Conservation (phyloP, 2,797 vertebrate species). For the Sandelia bainsii region DNA sequence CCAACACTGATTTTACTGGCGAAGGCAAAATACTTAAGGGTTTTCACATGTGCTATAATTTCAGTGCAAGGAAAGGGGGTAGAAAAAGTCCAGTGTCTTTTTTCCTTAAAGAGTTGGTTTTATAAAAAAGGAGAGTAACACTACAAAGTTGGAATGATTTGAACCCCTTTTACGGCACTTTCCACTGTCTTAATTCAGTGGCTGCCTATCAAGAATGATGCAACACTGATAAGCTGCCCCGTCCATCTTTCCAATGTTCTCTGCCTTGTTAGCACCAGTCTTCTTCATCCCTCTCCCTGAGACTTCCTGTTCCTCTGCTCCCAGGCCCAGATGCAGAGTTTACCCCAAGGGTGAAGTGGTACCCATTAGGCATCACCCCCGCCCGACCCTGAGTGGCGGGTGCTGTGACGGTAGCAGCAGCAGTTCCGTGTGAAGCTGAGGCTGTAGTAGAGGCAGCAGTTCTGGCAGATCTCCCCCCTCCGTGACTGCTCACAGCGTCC, state of each 20-base stretch:
- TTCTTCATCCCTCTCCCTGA: conserved; percentile 91
- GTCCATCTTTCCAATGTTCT: conserved; percentile 5
- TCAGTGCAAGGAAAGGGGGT: conserved; percentile 78
- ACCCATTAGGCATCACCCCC: conserved; percentile 93
- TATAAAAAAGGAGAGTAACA: conserved; percentile 68
- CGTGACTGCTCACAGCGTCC: conserved; percentile 91
- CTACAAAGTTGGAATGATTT: conserved; percentile 73
- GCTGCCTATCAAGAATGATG: conserved; percentile 26
- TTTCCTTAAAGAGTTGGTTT: conserved; percentile 55
- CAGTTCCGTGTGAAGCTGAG: conserved; percentile 76
- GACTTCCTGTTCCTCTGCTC: conserved; percentile 86
- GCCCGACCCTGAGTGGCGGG: conserved; percentile 87
- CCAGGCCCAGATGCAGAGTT: conserved; percentile 79
- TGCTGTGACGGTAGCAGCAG: conserved; percentile 74
- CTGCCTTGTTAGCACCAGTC: conserved; percentile 93
- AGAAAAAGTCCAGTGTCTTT: conserved; percentile 54
- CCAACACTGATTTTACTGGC: conserved; percentile 64
- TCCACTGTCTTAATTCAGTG: conserved; percentile 26
- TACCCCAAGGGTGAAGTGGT: conserved; percentile 93
- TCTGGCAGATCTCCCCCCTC: conserved; percentile 87
- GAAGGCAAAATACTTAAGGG: conserved; percentile 74
- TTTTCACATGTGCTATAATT: conserved; percentile 70
- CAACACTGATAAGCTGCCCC: conserved; percentile 25
- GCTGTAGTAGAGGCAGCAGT: conserved; percentile 78
- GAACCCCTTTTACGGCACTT: conserved; percentile 54